Evolutionary conservation across 53 echinoderm and acorn worm genomes (phyloP).

Genomic region (Astropecten irregularis): DNA sequence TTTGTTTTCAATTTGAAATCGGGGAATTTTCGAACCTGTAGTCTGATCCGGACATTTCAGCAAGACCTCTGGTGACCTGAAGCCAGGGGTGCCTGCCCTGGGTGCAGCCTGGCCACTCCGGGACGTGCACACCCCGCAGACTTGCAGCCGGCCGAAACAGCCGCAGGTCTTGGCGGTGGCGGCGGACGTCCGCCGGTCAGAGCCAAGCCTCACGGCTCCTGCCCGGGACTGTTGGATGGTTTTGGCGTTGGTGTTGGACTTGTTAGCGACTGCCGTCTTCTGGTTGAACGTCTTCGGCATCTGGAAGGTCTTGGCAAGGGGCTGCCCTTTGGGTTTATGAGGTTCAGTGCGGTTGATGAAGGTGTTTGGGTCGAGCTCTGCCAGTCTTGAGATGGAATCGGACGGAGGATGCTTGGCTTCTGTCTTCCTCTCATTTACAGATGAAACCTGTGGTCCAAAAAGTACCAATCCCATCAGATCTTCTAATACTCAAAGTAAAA

Average conservation of each 20-base stretch:
- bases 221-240: background rate
- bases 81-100: slow-evolving; percentile 96
- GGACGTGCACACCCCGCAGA: slow-evolving; percentile 77
- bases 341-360: slow-evolving; percentile 64
- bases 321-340: background rate
- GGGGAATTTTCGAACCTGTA: slow-evolving; percentile 86
- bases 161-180: slow-evolving; percentile 46
- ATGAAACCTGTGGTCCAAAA: background rate
- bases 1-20: too few species aligned
- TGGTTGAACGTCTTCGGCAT: slow-evolving; percentile 35
- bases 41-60: slow-evolving; percentile 91
- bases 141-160: slow-evolving; percentile 81
- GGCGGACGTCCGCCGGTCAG: background rate
- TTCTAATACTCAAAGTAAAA: too few species aligned
- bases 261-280: slow-evolving; percentile 34
- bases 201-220: background rate
- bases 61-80: slow-evolving; percentile 94
- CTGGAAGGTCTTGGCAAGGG: slow-evolving; percentile 23
- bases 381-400: slow-evolving; percentile 33
- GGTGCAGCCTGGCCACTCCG: slow-evolving; percentile 82
- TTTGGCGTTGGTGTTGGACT: background rate
- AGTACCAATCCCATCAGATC: too few species aligned
- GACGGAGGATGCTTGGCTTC: background rate
- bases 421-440: background rate
- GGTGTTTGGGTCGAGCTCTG: slow-evolving; percentile 83